Evolutionary conservation across 1,140 invertebrate genomes (phyloP).

Genomic region (Ptiloglossa arizonensis): DNA sequence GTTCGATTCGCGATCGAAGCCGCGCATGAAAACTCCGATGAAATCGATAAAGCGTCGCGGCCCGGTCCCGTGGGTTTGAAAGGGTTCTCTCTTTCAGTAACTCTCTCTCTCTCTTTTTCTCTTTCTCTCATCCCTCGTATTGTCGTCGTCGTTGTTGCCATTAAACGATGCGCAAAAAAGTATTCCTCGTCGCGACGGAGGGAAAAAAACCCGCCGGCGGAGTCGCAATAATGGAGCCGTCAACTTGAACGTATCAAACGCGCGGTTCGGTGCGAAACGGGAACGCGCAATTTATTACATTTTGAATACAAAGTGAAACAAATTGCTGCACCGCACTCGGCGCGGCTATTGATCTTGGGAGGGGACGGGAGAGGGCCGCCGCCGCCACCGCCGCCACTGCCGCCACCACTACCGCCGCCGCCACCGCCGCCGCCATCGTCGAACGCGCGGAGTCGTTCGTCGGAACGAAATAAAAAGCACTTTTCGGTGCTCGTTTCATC

Average conservation of each 20-base stretch:
- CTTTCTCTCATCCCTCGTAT: no score
- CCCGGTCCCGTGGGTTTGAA: background rate
- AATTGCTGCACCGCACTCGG: slow-evolving; percentile 28
- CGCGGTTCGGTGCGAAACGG: slow-evolving; percentile 14
- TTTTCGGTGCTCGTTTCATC: slow-evolving; percentile 14
- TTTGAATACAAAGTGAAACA: slow-evolving; percentile 46
- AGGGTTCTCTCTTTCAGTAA: background rate
- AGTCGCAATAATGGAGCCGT: slow-evolving; percentile 33
- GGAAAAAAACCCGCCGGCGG: background rate
- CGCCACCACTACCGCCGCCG: no score
- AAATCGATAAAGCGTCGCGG: slow-evolving; percentile 5
- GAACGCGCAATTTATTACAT: slow-evolving; percentile 33
- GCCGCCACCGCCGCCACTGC: no score
- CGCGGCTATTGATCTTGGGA: slow-evolving; percentile 37
- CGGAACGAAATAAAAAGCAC: background rate
- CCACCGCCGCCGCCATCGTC: no score
- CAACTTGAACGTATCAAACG: slow-evolving; percentile 35
- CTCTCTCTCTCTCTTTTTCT: no score
- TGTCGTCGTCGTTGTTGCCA: slow-evolving; percentile 5
- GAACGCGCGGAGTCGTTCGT: background rate
- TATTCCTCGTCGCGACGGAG: background rate
- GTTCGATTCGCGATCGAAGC: background rate
- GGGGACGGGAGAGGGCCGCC: no score
- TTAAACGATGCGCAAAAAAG: background rate
- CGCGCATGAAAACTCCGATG: background rate